These are phyloP conservation scores for Venustoraphidia nigricollis DNA, from an alignment of 2,888 invertebrate species.

Conservation along the genomic window DNA sequence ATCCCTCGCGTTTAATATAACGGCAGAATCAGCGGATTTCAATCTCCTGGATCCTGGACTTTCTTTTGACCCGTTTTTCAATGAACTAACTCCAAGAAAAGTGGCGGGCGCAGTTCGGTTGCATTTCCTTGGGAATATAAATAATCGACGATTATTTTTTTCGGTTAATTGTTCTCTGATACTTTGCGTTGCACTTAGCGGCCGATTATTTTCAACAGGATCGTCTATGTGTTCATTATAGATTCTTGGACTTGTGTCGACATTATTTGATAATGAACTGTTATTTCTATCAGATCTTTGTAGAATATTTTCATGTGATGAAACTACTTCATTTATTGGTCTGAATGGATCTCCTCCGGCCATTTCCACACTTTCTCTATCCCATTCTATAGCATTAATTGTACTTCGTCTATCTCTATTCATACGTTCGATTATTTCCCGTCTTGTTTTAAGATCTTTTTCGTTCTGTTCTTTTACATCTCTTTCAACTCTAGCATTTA, in stretches of 20 bases:
- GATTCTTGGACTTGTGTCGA: constrained; percentile 1
- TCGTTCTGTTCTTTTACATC: constrained; percentile 42
- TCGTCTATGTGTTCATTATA: constrained; percentile 4
- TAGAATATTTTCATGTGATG: too few relatives aligned
- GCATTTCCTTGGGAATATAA: constrained; percentile 7
- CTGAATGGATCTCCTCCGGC: constrained; percentile 6
- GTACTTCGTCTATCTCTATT: constrained; percentile 15
- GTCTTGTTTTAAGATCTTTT: constrained; percentile 31
- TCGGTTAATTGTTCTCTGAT: constrained; percentile 22
- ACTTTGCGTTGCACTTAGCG: constrained; percentile 20
- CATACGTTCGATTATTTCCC: constrained; percentile 21
- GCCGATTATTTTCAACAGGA: constrained; percentile 2
- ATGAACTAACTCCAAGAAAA: constrained; percentile 7
- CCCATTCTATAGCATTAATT: constrained; percentile 8
- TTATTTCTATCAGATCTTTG: too few relatives aligned
- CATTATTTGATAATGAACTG: too few relatives aligned
- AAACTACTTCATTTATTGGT: constrained; percentile 5
- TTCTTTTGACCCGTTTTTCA: background rate
- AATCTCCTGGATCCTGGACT: background rate
- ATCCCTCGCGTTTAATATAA: constrained; percentile 3
- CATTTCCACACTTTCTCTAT: constrained; percentile 1
- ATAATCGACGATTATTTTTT: constrained; percentile 2
- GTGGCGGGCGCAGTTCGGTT: constrained; percentile 25
- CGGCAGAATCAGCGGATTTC: constrained; percentile 1
- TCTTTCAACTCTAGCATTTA: constrained; percentile 44